Evolutionary conservation across 92 coral and sea anemone species (phyloP), one percentile per base, ranked within the genome.

Genomic region (Plumapathes pennacea): DNA sequence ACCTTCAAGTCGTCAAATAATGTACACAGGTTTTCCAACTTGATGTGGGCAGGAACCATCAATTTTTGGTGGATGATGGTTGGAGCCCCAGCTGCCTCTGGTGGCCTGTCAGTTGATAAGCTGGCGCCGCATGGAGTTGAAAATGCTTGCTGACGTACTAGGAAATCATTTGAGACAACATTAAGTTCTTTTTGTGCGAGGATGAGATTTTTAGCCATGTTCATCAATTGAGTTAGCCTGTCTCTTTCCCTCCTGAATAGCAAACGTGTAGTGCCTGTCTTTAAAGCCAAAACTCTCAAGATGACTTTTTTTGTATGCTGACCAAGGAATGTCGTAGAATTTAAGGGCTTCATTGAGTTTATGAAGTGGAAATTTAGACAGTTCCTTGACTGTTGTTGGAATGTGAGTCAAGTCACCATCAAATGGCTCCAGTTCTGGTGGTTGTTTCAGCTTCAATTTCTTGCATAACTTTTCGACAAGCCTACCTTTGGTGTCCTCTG

Each of bases 381-480:
- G 46, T 18, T 49, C 71, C n/a, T 19, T 14, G 6, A 20, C 38
- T 13, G 46, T 31, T 3, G 50, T 37, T 37, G 73, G 51, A 15
- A 65, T 47, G 37, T 54, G 19, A 19, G 49, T 17, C 14, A 65
- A 11, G 14, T 64, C 59, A 4, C 61, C 71, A 5, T 19, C 6
- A 19, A n/a, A 64, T 2, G 58, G 13, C 18, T 64, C 62, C 3
- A 44, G 22, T 21, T 2, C 11, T 3, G 46, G 19, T 0, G 61
- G 71, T 17, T 49, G 30, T 5, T 25, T 18, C 13, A 32, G 3
- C 9, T 14, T 10, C 42, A 10, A 20, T 32, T 32, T 32, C 8
- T 5, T 47, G 1, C 34, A 43, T 2, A 64, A 34, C 31, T 38
- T 50, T 12, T 64, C 54, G 46, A 64, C 62, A 49, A 64, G 71